phyloP scores from a whole-genome alignment of 1,140 invertebrate species.

The Drosophila biarmipes region DNA sequence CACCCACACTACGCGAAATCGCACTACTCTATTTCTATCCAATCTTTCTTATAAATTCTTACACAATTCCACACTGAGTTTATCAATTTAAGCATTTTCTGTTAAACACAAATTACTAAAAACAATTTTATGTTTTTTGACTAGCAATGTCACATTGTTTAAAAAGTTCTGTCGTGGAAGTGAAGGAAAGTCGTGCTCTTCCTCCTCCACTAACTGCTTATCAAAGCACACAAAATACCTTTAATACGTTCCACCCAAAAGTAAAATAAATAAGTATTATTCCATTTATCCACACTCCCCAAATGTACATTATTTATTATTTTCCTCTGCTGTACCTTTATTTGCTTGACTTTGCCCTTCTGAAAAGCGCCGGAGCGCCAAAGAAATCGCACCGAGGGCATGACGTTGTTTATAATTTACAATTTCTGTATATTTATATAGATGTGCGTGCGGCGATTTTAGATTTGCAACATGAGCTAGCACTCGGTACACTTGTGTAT shows the following conservation, averaged over 20 bases:
- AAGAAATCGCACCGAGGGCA: slow-evolving; percentile 69
- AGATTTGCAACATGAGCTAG: slow-evolving; percentile 31
- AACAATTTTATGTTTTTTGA: background rate
- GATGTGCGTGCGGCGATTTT: slow-evolving; percentile 33
- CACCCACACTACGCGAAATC: slow-evolving; percentile 10
- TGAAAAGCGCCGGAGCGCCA: slow-evolving; percentile 66
- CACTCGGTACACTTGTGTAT: slow-evolving; percentile 8
- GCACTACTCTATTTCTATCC: background rate
- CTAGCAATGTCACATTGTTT: background rate
- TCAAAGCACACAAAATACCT: background rate
- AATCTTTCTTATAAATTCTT: background rate
- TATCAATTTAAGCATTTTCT: background rate
- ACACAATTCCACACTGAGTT: background rate
- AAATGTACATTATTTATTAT: background rate
- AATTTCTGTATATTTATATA: slow-evolving; percentile 19
- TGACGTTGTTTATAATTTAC: slow-evolving; percentile 36
- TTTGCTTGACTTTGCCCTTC: slow-evolving; percentile 58
- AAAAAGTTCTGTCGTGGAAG: background rate
- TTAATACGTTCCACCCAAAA: background rate
- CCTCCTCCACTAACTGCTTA: background rate
- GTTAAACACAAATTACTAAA: background rate
- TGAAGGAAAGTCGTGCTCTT: background rate
- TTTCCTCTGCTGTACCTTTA: slow-evolving; percentile 43
- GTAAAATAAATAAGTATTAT: background rate
- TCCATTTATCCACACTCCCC: slow-evolving; percentile 13